phyloP scores from a whole-genome alignment of 2,113 vertebrate genomes.

The Lepus americanus region DNA sequence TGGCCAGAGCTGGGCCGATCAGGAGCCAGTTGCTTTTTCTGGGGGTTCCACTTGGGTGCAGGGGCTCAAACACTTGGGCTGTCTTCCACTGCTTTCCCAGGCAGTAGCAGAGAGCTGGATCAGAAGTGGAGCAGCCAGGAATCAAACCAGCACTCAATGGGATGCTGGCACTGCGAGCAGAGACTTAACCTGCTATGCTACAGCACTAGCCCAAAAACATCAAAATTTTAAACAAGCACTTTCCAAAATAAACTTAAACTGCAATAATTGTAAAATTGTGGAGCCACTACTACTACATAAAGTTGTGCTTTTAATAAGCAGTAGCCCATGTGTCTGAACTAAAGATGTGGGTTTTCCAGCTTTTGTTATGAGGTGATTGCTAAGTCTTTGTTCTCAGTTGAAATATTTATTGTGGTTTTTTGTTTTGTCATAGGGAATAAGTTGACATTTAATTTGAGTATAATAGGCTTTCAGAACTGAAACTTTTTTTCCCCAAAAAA shows the following conservation, averaged over 20 bases:
- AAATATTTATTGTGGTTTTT: background rate
- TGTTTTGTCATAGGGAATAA: background rate
- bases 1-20: too few species aligned
- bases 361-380: background rate
- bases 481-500: background rate
- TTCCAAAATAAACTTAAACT: background rate
- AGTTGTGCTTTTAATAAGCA: conserved; percentile 5
- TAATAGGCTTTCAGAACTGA: background rate
- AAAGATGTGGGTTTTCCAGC: background rate
- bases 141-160: too few species aligned
- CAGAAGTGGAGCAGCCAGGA: too few species aligned
- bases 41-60: too few species aligned
- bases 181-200: too few species aligned
- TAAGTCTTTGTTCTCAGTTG: conserved; percentile 9
- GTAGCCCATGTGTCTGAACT: background rate
- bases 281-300: background rate
- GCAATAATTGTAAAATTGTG: background rate
- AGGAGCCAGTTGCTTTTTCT: too few species aligned
- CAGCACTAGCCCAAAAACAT: too few species aligned
- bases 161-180: too few species aligned
- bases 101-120: too few species aligned
- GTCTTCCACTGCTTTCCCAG: too few species aligned
- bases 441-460: conserved; percentile 4
- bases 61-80: too few species aligned
- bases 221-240: background rate